These are phyloP conservation scores for Acromyrmex charruanus DNA, from an alignment of 1,140 invertebrate species.

Conservation along the genomic window DNA sequence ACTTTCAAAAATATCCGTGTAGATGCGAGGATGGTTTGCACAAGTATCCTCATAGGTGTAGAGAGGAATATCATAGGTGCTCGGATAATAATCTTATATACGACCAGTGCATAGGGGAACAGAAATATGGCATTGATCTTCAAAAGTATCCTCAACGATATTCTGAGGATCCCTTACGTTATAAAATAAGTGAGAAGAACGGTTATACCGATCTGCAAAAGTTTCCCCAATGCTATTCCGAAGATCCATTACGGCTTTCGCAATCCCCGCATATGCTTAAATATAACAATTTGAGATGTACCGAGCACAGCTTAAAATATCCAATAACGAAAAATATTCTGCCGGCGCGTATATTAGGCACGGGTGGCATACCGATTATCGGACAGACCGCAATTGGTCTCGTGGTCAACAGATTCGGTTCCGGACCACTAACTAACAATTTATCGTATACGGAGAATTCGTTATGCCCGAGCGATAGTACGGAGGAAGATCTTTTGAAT, in stretches of 20 bases:
- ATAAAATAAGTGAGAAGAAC: constrained; percentile 67
- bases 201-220: constrained; percentile 80
- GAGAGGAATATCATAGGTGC: constrained; percentile 83
- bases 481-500: constrained; percentile 80
- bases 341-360: constrained; percentile 78
- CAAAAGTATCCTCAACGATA: constrained; percentile 83
- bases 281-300: constrained; percentile 80
- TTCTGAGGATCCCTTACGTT: constrained; percentile 76
- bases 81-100: constrained; percentile 82
- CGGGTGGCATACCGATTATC: constrained; percentile 82
- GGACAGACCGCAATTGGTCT: constrained; percentile 82
- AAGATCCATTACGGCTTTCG: constrained; percentile 77
- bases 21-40: constrained; percentile 82
- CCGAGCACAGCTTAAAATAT: constrained; percentile 80
- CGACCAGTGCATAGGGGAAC: constrained; percentile 76
- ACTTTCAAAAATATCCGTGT: constrained; percentile 79
- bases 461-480: constrained; percentile 72
- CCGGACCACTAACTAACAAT: constrained; percentile 79
- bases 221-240: constrained; percentile 82
- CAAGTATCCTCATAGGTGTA: constrained; percentile 83
- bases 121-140: constrained; percentile 79
- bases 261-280: constrained; percentile 78
- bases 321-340: constrained; percentile 76
- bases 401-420: constrained; percentile 83
- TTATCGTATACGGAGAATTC: constrained; percentile 76